These are phyloP conservation scores for Cephalopholis sonnerati DNA, from an alignment of 2,113 vertebrate genomes.

Conservation along the genomic window DNA sequence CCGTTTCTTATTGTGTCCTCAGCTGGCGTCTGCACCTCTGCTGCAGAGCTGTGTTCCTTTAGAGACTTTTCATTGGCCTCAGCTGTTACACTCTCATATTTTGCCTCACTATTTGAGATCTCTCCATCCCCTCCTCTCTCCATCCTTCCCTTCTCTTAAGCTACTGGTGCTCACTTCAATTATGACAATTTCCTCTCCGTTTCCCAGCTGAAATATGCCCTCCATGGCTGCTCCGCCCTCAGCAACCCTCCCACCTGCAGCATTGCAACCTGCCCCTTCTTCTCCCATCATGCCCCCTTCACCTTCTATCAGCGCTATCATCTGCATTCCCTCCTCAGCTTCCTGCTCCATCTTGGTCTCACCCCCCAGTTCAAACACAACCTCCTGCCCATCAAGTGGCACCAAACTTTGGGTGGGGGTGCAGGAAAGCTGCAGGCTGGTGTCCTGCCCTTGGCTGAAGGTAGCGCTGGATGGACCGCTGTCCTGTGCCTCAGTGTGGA, in stretches of 20 bases:
- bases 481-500: conserved; percentile 79
- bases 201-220: conserved; percentile 82
- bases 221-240: conserved; percentile 76
- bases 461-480: conserved; percentile 28
- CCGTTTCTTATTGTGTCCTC: conserved; percentile 53
- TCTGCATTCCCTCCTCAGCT: conserved; percentile 81
- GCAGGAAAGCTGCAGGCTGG: conserved; percentile 80
- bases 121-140: conserved; percentile 68
- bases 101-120: conserved; percentile 61
- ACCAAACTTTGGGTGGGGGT: conserved; percentile 73
- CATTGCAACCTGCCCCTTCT: conserved; percentile 59
- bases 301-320: conserved; percentile 85
- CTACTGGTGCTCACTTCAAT: conserved; percentile 87
- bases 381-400: conserved; percentile 80
- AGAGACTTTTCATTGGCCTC: conserved; percentile 61
- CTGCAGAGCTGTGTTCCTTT: conserved; percentile 44
- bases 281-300: conserved; percentile 70
- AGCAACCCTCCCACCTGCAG: conserved; percentile 35
- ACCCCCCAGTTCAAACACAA: conserved; percentile 84
- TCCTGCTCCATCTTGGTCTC: conserved; percentile 79
- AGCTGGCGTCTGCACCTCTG: conserved; percentile 31
- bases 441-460: conserved; percentile 69
- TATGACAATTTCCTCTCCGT: conserved; percentile 87
- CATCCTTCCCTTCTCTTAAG: conserved; percentile 76
- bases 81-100: conserved; percentile 46